Evolutionary conservation across 1,140 invertebrate species (phyloP), one percentile per base, ranked within the genome.

Genomic region (Neuroterus valhalla): DNA sequence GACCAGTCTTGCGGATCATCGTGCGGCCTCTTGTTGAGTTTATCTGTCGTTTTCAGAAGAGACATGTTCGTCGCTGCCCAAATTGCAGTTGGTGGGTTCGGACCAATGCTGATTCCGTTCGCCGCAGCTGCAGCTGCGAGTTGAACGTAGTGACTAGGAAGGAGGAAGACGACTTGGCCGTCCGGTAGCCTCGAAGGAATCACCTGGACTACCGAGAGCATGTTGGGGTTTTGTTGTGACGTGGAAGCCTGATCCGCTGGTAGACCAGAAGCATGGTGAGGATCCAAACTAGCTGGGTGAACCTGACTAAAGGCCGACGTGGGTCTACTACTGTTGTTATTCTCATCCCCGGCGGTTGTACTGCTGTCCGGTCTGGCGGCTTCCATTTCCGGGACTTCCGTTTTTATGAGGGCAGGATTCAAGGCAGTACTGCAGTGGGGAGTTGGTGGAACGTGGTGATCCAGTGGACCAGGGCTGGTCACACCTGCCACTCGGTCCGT

Each of bases 61-160:
- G 89, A 90, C 89, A 90, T 90, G 66, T 90, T 90, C 1, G 89
- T 89, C 0, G 89, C 86, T 0, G 89, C 89, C 89, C 89, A 89
- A 46, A 90, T 89, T 0, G 89, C 88, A 2, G 88, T 89, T 0
- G 89, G 89, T 2, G 89, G 88, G 68, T 89, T 90, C 0, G 89
- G 89, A 0, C 89, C 89, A 73, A 90, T 90, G 80, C 86, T 90
- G 67, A 90, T 90, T 5, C 87, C 88, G 71, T 89, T 90, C 21
- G 88, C 89, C 0, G 87, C 89, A 0, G 89, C 89, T 0, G 90
- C 89, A 0, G 90, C 89, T 3, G 90, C 91, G 23, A 91, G 67
- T 73, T 91, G 91, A 1, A 92, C 91, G 78, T 91, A 91, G 74
- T 91, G 90, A 79, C 91, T 91, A 67, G 91, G 91, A 38, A 92